phyloP scores from a whole-genome alignment of 1,140 invertebrate genomes.

The Cotesia glomerata region DNA sequence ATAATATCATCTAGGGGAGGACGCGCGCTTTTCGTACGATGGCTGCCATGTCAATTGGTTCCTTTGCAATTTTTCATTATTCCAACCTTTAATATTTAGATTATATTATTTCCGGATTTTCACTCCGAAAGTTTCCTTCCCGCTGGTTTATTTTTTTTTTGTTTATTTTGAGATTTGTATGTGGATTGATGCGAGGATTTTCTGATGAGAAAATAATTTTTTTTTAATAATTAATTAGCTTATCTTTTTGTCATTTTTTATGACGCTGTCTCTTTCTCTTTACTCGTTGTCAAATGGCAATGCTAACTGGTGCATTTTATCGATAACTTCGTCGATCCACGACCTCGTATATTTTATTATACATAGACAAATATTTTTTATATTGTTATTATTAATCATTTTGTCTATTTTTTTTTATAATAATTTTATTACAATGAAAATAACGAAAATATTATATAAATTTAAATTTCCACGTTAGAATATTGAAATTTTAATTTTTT shows the following conservation, averaged over 20 bases:
- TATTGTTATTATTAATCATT: not conserved
- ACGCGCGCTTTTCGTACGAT: slow-evolving; percentile 59
- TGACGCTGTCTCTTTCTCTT: slow-evolving; percentile 8
- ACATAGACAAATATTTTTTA: not conserved
- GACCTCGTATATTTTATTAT: not conserved
- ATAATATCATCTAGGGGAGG: slow-evolving; percentile 36
- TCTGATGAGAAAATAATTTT: not conserved
- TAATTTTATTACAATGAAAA: not conserved
- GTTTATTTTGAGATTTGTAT: no score
- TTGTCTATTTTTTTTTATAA: not conserved
- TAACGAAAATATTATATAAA: no score
- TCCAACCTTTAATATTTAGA: slow-evolving; percentile 13
- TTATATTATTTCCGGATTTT: slow-evolving; percentile 3
- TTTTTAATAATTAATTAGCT: slow-evolving; percentile 1
- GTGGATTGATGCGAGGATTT: no score
- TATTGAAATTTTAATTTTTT: no score
- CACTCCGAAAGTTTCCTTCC: no score
- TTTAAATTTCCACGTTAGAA: no score
- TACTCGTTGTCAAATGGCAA: slow-evolving; percentile 19
- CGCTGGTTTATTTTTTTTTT: not conserved
- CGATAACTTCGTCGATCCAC: slow-evolving; percentile 1
- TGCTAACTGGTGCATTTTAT: slow-evolving; percentile 22
- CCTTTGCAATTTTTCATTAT: slow-evolving; percentile 32
- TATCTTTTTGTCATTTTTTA: not conserved
- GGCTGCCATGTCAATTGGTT: slow-evolving; percentile 57